Conservation (phyloP, 1,140 invertebrate species). For the Zaprionus inermis region DNA sequence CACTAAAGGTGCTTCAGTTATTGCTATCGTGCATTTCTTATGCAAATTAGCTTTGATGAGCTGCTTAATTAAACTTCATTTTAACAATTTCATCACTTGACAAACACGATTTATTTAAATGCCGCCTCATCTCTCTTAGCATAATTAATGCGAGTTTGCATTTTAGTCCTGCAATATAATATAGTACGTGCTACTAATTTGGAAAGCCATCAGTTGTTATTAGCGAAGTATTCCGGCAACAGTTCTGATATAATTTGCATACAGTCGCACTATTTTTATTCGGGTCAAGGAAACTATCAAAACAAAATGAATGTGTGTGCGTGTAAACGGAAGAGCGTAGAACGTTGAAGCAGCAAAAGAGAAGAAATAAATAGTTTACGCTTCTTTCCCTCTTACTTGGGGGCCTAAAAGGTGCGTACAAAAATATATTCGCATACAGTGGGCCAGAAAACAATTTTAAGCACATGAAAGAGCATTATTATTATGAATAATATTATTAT, state of each 20-base stretch:
- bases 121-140: conserved; percentile 18
- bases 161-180: conserved; percentile 2
- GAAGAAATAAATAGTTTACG: conserved; percentile 39
- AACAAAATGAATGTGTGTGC: conserved; percentile 6
- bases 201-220: conserved; percentile 13
- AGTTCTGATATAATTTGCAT: conserved; percentile 49
- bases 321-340: neutral
- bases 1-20: conserved; percentile 39
- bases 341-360: conserved; percentile 5
- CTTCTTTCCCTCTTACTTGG: neutral
- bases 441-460: conserved; percentile 2
- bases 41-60: conserved; percentile 43
- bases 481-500: too few relatives aligned
- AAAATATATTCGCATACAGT: conserved; percentile 22
- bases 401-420: neutral
- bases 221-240: conserved; percentile 37
- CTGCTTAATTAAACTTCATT: conserved; percentile 61
- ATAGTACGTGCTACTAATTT: neutral
- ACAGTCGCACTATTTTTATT: conserved; percentile 52
- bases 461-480: neutral
- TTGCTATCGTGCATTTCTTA: conserved; percentile 54
- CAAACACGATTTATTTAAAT: conserved; percentile 32
- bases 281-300: conserved; percentile 78
- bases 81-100: conserved; percentile 69
- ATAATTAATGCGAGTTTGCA: conserved; percentile 64